These are phyloP conservation scores for Dasypus novemcinctus DNA, from an alignment of 2,113 vertebrate species.

Conservation along the genomic window DNA sequence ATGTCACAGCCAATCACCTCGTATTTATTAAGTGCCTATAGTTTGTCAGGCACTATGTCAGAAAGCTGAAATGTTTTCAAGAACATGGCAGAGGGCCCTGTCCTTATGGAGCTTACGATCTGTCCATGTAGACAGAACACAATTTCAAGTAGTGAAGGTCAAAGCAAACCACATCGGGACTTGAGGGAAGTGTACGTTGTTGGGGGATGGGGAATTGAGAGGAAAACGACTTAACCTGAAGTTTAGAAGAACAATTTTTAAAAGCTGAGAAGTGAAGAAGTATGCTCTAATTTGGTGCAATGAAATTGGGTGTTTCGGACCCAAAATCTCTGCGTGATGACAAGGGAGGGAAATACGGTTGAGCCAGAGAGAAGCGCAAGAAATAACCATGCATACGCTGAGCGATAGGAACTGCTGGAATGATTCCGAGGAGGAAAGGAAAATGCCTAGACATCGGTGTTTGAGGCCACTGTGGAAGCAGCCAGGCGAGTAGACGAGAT, in stretches of 20 bases:
- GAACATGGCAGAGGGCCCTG: not conserved
- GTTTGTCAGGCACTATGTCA: not conserved
- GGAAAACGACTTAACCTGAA: not conserved
- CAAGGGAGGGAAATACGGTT: not conserved
- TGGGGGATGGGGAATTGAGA: not conserved
- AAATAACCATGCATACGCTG: not conserved
- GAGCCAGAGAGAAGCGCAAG: fast-evolving
- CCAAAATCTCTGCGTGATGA: not conserved
- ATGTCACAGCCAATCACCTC: not conserved
- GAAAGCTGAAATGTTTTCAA: not conserved
- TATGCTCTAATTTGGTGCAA: not conserved
- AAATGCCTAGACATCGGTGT: not conserved
- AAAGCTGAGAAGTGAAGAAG: not conserved
- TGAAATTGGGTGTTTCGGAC: not conserved
- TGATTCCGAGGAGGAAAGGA: not conserved
- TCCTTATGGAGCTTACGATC: not conserved
- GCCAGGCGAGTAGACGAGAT: not conserved
- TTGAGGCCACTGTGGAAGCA: not conserved
- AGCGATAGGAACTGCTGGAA: not conserved
- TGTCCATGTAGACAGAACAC: not conserved
- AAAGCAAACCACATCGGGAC: not conserved
- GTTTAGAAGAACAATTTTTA: not conserved
- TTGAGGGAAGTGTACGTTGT: not conserved
- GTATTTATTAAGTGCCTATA: not conserved
- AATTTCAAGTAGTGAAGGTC: not conserved